phyloP scores from a whole-genome alignment of 2,888 invertebrate genomes.

The Pyrrhia umbra region DNA sequence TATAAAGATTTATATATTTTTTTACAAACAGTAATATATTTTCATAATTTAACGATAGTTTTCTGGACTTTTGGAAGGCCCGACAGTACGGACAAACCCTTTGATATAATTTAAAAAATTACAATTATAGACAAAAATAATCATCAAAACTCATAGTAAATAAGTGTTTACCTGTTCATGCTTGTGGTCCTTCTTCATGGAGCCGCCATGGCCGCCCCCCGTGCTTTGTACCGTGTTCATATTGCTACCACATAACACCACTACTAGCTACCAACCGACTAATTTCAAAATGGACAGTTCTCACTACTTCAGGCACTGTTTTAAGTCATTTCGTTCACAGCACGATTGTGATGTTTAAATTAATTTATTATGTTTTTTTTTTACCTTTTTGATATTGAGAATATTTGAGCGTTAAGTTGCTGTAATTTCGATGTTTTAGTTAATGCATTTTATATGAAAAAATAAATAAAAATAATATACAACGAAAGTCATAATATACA shows the following conservation, averaged over 20 bases:
- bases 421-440: not conserved
- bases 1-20: no score
- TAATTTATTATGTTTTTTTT: not conserved
- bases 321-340: slow-evolving; percentile 72
- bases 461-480: not conserved
- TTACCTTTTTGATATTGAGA: not conserved
- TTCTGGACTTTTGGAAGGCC: no score
- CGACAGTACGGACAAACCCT: no score
- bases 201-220: slow-evolving; percentile 90
- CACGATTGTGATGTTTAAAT: slow-evolving; percentile 57
- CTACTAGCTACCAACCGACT: slow-evolving; percentile 59
- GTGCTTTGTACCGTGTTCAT: slow-evolving; percentile 93
- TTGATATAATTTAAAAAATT: no score
- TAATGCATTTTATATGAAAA: not conserved
- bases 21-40: no score
- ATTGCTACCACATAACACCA: slow-evolving; percentile 60
- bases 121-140: no score
- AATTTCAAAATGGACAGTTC: slow-evolving; percentile 79
- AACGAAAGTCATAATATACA: slow-evolving; percentile 25
- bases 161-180: slow-evolving; percentile 87
- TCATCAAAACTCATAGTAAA: no score
- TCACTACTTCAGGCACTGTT: slow-evolving; percentile 82
- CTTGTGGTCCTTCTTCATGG: slow-evolving; percentile 90
- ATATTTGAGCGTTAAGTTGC: not conserved
- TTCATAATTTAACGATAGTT: no score